Evolutionary conservation across 2,113 vertebrate genomes (phyloP), one percentile per base, ranked within the genome.

Genomic region (Pithys albifrons): DNA sequence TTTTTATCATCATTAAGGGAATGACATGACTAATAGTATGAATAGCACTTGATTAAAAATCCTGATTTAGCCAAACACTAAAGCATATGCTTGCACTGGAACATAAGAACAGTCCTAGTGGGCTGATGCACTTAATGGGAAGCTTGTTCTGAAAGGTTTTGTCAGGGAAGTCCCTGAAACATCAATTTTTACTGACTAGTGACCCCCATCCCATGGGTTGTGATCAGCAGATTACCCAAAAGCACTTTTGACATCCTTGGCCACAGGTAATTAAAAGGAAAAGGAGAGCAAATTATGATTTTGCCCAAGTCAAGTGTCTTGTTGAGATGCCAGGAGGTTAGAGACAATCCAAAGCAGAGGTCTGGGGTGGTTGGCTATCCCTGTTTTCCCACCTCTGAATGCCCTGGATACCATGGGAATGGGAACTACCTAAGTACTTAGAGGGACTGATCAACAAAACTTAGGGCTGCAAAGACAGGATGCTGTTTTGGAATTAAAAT

Each of bases 21-120:
- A 92, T 57, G 85, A 88, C 79, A 85, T 37, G 61, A 49, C 51
- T 91, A 91, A 74, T 55, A 82, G 70, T 72, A 84, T 72, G 92
- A 90, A 69, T 76, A 87, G 65, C 2, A 18, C 28, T 48, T 69
- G 49, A 64, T 61, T 61, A 82, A 35, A 84, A 92, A 78, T 45
- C 73, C 76, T 87, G 88, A 85, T 89, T 93, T 88, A 93, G 85
- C 69, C 78, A 69, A 93, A 67, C 57, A 61, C 39, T 49, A 92
- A 78, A 94, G 85, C 49, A 69, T 37, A 64, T 69, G 75, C 39
- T 78, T 69, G 28, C 22, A 66, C 20, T 71, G 72, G 71, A 66
- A 88, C 33, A 19, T 8, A 37, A 20, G 55, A 95, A 83, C 11
- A 88, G 64, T n/a, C 65, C 18, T 80, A 41, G 52, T 37, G 33